Percentiles rank a stretch among this genome's conserved stretches.
Evolutionary conservation across 2,888 invertebrate species (phyloP).

Genomic region (Drosophila formosana): DNA sequence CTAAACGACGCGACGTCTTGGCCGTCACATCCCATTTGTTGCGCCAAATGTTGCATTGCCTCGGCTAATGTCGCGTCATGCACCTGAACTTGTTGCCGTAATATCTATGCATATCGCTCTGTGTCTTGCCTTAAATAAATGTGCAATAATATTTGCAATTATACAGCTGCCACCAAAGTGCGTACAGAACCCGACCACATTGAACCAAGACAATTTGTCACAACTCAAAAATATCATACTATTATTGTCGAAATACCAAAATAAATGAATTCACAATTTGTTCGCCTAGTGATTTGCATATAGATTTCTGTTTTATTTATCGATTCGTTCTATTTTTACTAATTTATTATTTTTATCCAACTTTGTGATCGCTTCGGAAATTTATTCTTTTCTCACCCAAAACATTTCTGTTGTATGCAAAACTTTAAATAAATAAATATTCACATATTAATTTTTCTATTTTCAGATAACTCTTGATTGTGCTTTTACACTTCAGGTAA

Average conservation of each 20-base stretch:
- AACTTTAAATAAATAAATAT: no score
- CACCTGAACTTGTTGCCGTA: conserved; percentile 59
- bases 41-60: conserved; percentile 64
- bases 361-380: no score
- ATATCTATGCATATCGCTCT: neutral
- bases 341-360: no score
- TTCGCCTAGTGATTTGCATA: neutral
- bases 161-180: conserved; percentile 22
- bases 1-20: conserved; percentile 15
- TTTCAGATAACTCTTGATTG: no score
- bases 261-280: neutral
- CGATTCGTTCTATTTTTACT: neutral
- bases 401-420: no score
- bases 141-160: conserved; percentile 18
- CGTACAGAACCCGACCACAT: conserved; percentile 15
- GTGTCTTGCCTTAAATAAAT: conserved; percentile 36
- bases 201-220: neutral
- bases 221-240: neutral
- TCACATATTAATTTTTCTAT: no score
- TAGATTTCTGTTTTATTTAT: neutral
- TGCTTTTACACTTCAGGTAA: no score
- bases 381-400: no score
- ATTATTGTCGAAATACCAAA: neutral
- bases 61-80: conserved; percentile 55
- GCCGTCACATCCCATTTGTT: conserved; percentile 62